Evolutionary conservation across 2,797 vertebrate species (phyloP), one percentile per base, ranked within the genome.

Genomic region (Poecilia gillii): DNA sequence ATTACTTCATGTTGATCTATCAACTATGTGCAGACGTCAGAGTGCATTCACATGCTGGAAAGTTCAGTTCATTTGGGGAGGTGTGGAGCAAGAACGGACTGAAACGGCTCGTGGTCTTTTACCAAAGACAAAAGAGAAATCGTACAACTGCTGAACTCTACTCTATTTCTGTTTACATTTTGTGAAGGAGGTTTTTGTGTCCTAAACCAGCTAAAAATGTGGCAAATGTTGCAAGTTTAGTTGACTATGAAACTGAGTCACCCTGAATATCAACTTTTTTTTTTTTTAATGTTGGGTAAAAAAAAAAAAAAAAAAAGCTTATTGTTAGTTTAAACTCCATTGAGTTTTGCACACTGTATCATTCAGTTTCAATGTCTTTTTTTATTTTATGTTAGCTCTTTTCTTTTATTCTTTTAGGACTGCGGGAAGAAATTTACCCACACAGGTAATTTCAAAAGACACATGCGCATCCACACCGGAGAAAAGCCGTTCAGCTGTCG

Each of bases 341-440:
- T n/a, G 36, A 43, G 31, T 33, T 51, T 39, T 41, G 1, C 6
- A 76, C 3, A 18, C 53, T 3, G 49, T 4, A 2, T 73, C 80
- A 28, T 73, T 31, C 39, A 51, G 51, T 28, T 46, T 80, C 13
- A 70, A 1, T 41, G 31, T 43, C 2, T 33, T n/a, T 8, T n/a
- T 55, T 12, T 20, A 20, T 49, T 55, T 55, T n/a, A 25, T 55
- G 23, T 55, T 9, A 4, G 41, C n/a, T 0, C 59, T 73, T 12
- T 0, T 77, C 72, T 73, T 81, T 23, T 41, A 76, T 3, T 70
- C 20, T 76, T 78, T 0, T 76, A 99, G 98, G 97, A 99, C 93
- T 99, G 98, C 0, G 98, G 98, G 36, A 99, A 99, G 94, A 97
- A 98, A 91, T 99, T 99, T 88, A 99, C 98, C 0, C 98, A 99